A percentile compares a stretch with the other conserved stretches of the same genome.
These are phyloP conservation scores for Noctua janthina DNA, from an alignment of 2,888 invertebrate species.

Conservation along the genomic window DNA sequence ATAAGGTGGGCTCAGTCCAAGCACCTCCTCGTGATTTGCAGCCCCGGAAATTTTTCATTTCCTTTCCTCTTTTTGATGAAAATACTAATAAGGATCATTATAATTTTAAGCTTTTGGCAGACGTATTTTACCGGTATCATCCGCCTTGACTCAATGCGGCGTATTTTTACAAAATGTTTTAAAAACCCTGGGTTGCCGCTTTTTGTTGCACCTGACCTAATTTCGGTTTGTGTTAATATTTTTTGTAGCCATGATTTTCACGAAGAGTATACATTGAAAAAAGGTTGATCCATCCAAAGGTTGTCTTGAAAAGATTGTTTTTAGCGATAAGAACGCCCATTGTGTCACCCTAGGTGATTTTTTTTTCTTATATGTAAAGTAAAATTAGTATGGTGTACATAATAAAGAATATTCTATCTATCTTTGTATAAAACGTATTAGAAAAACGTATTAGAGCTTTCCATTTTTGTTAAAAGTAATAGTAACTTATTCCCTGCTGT, in stretches of 20 bases:
- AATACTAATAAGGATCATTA: constrained; percentile 53
- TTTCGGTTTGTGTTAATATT: constrained; percentile 57
- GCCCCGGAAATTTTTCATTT: constrained; percentile 26
- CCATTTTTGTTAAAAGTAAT: no score
- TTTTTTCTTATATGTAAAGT: no score
- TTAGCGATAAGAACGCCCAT: no score
- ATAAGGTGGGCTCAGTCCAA: not conserved
- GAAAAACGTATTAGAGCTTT: no score
- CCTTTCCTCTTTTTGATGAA: constrained; percentile 24
- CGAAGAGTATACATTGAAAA: constrained; percentile 33
- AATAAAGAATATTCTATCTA: no score
- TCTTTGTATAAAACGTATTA: no score
- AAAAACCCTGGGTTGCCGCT: constrained; percentile 30
- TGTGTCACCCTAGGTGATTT: no score
- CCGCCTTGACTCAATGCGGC: constrained; percentile 36
- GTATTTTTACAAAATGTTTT: constrained; percentile 50
- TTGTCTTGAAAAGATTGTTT: no score
- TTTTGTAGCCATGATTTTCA: constrained; percentile 42
- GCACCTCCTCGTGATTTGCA: constrained; percentile 21
- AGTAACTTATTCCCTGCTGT: no score
- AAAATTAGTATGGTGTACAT: no score
- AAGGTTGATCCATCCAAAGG: not conserved
- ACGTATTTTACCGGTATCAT: constrained; percentile 46
- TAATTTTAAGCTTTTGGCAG: constrained; percentile 37
- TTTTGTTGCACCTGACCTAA: constrained; percentile 65